Evolutionary conservation across 2,797 vertebrate genomes (phyloP), one percentile per base, ranked within the genome.

Genomic region (Salmo trutta): DNA sequence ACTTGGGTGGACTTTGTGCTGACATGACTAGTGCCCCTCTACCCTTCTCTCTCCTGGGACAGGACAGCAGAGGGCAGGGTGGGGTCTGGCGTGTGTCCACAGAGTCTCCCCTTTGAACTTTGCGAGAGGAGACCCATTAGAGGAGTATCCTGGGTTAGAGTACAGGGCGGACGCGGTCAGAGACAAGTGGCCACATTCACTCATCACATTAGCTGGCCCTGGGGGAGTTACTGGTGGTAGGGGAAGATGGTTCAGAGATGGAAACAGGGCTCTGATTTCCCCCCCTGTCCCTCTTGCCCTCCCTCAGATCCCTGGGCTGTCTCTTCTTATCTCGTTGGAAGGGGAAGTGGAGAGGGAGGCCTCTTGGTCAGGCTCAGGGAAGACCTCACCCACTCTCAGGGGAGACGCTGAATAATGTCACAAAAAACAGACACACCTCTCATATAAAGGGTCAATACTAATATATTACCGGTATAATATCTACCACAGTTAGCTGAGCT

Each of bases 121-220:
- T 79, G 75, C 87, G 85, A 47, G 41, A 84, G 78, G 72, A 87
- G 33, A 56, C 82, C 91, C 92, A 93, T 93, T 93, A 93, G 86
- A 80, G 76, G 6, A 78, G 83, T 76, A 70, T 74, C 80, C 81
- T 67, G 66, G 77, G 85, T 86, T 80, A 77, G 15, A 84, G 79
- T 77, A 82, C 89, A 52, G 82, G 72, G 79, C 80, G 81, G 70
- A 78, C 76, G 75, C 75, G 82, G 74, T 83, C 19, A 82, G 84
- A 91, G 92, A 92, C 93, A 95, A 94, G 94, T 92, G 93, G 92
- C 78, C 73, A 88, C 92, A 94, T 91, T 93, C 92, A 92, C 92
- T 94, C 93, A 94, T 90, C 92, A 87, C 91, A 90, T 92, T 88
- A 90, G 90, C 85, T 41, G 66, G 51, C 81, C 90, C 91, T 74